Evolutionary conservation across 2,797 vertebrate species (phyloP).

Genomic region (Syngnathus acus): DNA sequence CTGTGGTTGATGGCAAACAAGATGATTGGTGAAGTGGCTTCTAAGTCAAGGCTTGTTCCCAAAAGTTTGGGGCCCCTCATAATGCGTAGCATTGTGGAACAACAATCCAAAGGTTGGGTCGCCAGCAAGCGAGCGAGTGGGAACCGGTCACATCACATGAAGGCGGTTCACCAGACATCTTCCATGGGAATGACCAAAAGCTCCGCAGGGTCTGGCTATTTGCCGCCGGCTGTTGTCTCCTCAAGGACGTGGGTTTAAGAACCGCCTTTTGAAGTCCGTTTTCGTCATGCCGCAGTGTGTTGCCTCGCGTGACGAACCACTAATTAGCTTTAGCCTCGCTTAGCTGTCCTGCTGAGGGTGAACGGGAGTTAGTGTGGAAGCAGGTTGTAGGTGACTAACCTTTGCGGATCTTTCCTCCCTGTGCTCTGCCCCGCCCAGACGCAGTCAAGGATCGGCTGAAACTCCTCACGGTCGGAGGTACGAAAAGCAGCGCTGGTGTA

Average conservation of each 20-base stretch:
- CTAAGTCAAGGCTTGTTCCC: not conserved
- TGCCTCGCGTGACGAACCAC: slow-evolving; percentile 9
- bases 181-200: no score
- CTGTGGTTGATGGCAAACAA: not conserved
- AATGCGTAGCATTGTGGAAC: not conserved
- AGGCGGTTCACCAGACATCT: no score
- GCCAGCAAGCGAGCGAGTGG: no score
- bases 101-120: not conserved
- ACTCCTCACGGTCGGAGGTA: slow-evolving; percentile 96
- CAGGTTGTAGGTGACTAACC: slow-evolving; percentile 13
- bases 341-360: not conserved
- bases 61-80: not conserved
- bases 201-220: no score
- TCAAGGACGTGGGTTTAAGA: not conserved
- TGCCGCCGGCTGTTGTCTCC: no score
- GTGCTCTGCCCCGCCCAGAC: slow-evolving; percentile 70
- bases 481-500: slow-evolving; percentile 34
- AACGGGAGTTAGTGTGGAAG: slow-evolving; percentile 10
- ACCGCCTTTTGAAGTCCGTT: not conserved
- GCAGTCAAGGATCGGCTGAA: slow-evolving; percentile 89
- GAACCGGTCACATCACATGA: no score
- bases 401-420: slow-evolving; percentile 59
- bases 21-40: not conserved
- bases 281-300: not conserved
- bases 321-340: not conserved